Evolutionary conservation across 2,888 invertebrate genomes (phyloP).

Genomic region (Stegophylla sp.): DNA sequence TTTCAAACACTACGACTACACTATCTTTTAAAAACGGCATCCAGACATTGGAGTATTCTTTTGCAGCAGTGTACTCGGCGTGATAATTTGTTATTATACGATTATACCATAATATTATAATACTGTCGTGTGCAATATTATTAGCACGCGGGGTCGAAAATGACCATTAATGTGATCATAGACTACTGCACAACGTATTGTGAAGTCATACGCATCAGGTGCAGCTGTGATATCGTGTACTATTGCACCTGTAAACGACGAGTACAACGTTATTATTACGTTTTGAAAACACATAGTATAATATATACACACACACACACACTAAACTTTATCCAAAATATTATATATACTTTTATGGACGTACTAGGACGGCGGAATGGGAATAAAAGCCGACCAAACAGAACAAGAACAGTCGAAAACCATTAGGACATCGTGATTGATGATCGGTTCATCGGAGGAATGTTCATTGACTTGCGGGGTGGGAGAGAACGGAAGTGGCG

Average conservation of each 20-base stretch:
- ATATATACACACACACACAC: not conserved
- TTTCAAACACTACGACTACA: no score
- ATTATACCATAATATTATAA: no score
- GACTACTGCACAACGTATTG: no score
- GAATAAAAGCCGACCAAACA: not conserved
- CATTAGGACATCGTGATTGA: slow-evolving; percentile 52
- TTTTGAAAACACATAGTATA: not conserved
- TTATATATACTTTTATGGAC: not conserved
- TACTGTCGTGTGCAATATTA: no score
- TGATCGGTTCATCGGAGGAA: slow-evolving; percentile 58
- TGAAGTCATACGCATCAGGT: no score
- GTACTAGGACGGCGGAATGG: slow-evolving; percentile 1
- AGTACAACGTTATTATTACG: not conserved
- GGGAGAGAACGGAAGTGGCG: slow-evolving; percentile 52
- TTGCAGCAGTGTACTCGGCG: no score
- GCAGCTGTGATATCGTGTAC: not conserved
- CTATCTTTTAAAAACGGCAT: no score
- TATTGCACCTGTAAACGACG: not conserved
- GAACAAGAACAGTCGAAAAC: slow-evolving; percentile 44
- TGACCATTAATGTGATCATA: no score
- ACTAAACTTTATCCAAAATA: no score
- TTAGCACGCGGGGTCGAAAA: no score
- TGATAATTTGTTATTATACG: no score
- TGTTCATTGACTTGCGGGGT: slow-evolving; percentile 50
- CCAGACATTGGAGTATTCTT: no score